Conservation (phyloP, 2,888 invertebrate species). For the Dioctria rufipes region DNA sequence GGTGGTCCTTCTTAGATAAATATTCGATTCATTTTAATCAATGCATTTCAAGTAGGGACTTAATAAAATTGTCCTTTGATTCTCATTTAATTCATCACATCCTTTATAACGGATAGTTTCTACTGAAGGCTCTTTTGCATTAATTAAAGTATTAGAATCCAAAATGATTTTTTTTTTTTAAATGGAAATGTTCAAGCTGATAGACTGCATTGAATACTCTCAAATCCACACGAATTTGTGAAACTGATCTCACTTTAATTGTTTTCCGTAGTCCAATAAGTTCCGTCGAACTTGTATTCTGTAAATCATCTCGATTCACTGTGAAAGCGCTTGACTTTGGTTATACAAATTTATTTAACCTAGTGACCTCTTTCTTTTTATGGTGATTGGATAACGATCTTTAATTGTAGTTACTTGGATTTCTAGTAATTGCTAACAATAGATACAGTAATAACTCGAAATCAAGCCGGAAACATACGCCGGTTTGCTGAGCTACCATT, state of each 20-base stretch:
- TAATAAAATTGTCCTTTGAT: constrained; percentile 78
- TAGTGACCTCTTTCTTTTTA: too few relatives aligned
- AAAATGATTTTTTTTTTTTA: constrained; percentile 75
- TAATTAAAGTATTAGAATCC: constrained; percentile 71
- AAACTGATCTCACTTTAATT: constrained; percentile 60
- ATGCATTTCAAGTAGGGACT: constrained; percentile 72
- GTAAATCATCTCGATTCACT: too few relatives aligned
- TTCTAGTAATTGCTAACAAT: too few relatives aligned
- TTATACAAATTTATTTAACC: too few relatives aligned
- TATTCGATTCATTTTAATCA: constrained; percentile 73
- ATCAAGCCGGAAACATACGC: too few relatives aligned
- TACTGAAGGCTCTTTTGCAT: constrained; percentile 4
- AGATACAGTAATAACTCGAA: too few relatives aligned
- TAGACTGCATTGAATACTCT: constrained; percentile 77
- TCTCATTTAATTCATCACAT: constrained; percentile 73
- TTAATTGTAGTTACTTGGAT: too few relatives aligned
- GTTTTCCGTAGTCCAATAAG: background rate
- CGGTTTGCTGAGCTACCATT: too few relatives aligned
- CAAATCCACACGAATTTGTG: constrained; percentile 72
- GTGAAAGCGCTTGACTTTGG: too few relatives aligned
- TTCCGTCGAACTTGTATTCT: background rate
- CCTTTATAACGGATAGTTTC: constrained; percentile 63
- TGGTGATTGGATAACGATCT: too few relatives aligned
- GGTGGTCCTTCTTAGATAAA: constrained; percentile 90
- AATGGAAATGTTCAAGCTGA: constrained; percentile 75